Percentiles rank a stretch among this genome's conserved stretches.
Conservation (phyloP, 2,888 invertebrate genomes). For the Opisthograptis luteolata region DNA sequence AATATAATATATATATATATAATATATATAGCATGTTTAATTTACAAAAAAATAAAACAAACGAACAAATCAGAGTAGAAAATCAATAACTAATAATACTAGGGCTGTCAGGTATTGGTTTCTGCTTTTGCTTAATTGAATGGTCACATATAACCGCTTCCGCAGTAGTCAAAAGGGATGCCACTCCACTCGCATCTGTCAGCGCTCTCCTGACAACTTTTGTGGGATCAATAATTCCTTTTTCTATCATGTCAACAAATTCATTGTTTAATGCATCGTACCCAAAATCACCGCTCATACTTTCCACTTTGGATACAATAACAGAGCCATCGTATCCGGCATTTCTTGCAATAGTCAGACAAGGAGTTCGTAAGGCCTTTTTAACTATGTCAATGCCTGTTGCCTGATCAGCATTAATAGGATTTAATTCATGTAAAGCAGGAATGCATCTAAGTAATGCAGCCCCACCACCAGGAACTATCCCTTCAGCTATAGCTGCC, state of each 20-base stretch:
- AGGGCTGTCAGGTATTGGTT: no score
- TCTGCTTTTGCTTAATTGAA: constrained; percentile 45
- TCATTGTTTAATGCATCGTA: constrained; percentile 95
- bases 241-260: constrained; percentile 95
- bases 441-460: constrained; percentile 93
- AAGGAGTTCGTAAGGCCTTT: constrained; percentile 93
- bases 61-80: no score
- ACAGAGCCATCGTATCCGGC: constrained; percentile 95
- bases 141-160: constrained; percentile 97
- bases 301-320: constrained; percentile 95
- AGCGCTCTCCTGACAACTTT: constrained; percentile 85
- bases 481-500: constrained; percentile 97
- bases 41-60: no score
- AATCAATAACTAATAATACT: no score
- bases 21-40: no score
- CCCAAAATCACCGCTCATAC: constrained; percentile 88
- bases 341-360: constrained; percentile 94
- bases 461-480: constrained; percentile 97
- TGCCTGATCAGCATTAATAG: constrained; percentile 90
- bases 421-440: constrained; percentile 85
- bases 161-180: constrained; percentile 88
- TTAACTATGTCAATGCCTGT: constrained; percentile 92
- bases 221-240: constrained; percentile 97
- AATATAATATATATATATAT: no score
- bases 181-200: constrained; percentile 72